Base-by-base conservation (phyloP, 2,888 invertebrate genomes). In the Heliconius cydno region DNA sequence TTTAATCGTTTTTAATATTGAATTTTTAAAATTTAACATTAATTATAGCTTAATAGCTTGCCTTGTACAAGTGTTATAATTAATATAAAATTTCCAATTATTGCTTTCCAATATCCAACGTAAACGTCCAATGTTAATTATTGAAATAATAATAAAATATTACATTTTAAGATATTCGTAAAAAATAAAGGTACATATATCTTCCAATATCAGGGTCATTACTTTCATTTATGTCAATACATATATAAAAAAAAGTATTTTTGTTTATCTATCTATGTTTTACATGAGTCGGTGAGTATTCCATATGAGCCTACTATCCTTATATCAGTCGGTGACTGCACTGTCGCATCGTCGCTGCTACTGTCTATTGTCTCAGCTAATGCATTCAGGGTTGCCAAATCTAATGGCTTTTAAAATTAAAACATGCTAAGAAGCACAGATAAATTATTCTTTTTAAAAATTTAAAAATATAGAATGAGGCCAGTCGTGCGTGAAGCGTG, bases 331-430 rank as follows among this genome's bases (percentile, higher is more conserved):
- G 38, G 63, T 52, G 76, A 57, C 79, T 57, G 76, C 76, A 68
- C 34, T 73, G 84, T 76, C 82, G 85, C 84, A 83, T 83, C 84
- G 84, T 83, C 85, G 85, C 84, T 82, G 84, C 84, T 83, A 81
- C 84, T 84, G 84, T 82, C 86, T 87, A 90, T 89, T 90, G 90
- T 90, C 85, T 86, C 84, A 84, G 81, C 81, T 82, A 84, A 85
- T 85, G 83, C 81, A 80, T 28, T 77, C 78, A 90, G 87, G 88
- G 88, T 83, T 87, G 84, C n/a, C 82, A 81, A n/a, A 22, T 65
- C 28, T 65, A 65, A 41, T 75, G 4, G 7, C 22, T 19, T 3
- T 3, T 41, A 41, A 41, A 12, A 41, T 0, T 52, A 9, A 52
- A 52, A 52, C 52, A 3, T 22, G 19, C 19, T 52, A 22, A 9